Percentiles rank a stretch among this genome's conserved stretches.
These are phyloP conservation scores for Parauchenoglanis punctatus DNA, from an alignment of 2,797 vertebrate species.

Conservation along the genomic window DNA sequence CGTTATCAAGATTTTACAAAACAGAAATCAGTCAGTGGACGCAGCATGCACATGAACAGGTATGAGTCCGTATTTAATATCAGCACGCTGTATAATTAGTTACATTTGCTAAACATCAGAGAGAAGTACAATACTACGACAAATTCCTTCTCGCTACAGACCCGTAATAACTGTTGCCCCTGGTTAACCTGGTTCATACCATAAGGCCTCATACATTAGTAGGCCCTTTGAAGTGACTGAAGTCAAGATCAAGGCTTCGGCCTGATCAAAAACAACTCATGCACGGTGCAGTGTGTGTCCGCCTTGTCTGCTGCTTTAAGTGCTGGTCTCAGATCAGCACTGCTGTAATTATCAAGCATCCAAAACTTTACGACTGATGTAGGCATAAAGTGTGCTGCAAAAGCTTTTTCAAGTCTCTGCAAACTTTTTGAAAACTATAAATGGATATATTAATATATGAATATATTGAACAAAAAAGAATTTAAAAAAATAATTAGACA, in stretches of 20 bases:
- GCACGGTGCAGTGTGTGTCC: slow-evolving; percentile 20
- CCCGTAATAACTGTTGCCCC: slow-evolving; percentile 45
- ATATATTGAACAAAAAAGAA: background rate
- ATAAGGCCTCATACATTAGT: slow-evolving; percentile 53
- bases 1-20: slow-evolving; percentile 1
- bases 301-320: slow-evolving; percentile 41
- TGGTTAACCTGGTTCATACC: slow-evolving; percentile 46
- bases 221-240: slow-evolving; percentile 54
- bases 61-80: slow-evolving; percentile 12
- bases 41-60: background rate
- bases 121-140: slow-evolving; percentile 25
- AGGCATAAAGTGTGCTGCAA: slow-evolving; percentile 1
- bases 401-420: slow-evolving; percentile 4
- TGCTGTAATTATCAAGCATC: slow-evolving; percentile 38
- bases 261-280: slow-evolving; percentile 55
- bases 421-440: background rate
- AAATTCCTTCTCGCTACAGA: slow-evolving; percentile 36
- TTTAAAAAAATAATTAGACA: background rate
- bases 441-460: background rate
- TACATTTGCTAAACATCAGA: slow-evolving; percentile 48
- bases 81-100: slow-evolving; percentile 21
- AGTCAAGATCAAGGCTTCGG: slow-evolving; percentile 56
- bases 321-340: slow-evolving; percentile 32
- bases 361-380: slow-evolving; percentile 23
- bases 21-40: slow-evolving; percentile 4